Base-by-base conservation (phyloP, 1,140 invertebrate genomes). In the Drosophila micromelanica region DNA sequence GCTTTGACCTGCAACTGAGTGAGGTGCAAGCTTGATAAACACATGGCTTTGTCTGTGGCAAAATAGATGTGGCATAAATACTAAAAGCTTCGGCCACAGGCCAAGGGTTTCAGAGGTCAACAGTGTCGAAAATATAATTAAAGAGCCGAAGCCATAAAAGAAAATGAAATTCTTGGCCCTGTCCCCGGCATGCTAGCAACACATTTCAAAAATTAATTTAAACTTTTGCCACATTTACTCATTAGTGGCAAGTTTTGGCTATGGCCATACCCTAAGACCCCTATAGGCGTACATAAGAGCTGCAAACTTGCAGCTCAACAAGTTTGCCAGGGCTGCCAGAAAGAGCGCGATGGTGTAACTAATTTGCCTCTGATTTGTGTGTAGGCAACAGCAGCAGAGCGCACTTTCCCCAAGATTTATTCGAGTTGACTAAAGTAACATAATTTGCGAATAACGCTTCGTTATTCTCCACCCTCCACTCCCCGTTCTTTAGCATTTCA, bases 151-250 rank as follows among this genome's bases (percentile, higher is more conserved):
- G 55, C 37, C 57, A 35, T 64, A 43, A 64, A 71, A 77, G 69
- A 86, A 86, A 85, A 86, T 74, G 67, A 71, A 80, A 78, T 70
- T 78, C 48, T 76, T 65, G 27, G 63, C n/a, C 45, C 15, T 55
- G 5, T 46, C 15, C 23, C 54, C 40, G 43, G 30, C 17, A 40
- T 13, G 48, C 55, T 49, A 63, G 67, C 46, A 76, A 76, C 72
- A 82, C 72, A 78, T 82, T 89, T 78, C 37, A 73, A 75, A 87
- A 82, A 79, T 87, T 89, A 87, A 87, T 87, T 87, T 87, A 82
- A 87, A 87, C 82, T 87, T 87, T 87, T 52, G 61, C 82, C 78
- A 87, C 82, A 89, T 87, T 87, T 87, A 87, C 84, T 89, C 82
- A 87, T 87, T 87, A 87, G 79, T 49, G 70, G 64, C 68, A 82